Evolutionary conservation across 2,113 vertebrate genomes (phyloP).

Genomic region (Psilopogon haemacephalus): DNA sequence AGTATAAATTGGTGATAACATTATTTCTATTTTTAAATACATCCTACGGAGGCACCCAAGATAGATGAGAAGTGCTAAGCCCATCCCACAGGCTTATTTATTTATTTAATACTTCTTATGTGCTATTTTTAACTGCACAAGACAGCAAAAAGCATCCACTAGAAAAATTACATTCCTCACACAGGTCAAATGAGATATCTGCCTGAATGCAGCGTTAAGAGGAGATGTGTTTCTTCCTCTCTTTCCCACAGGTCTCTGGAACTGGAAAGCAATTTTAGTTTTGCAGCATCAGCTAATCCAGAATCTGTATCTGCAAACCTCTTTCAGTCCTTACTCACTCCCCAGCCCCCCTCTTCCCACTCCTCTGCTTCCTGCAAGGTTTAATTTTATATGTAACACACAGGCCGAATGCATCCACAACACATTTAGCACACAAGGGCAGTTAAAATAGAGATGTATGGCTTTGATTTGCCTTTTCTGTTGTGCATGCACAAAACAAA

Average conservation of each 20-base stretch:
- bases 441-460: not conserved
- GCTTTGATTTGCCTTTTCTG: not conserved
- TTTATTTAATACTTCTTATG: conserved; percentile 53
- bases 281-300: not conserved
- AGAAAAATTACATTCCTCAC: conserved; percentile 10
- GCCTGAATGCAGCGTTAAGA: not conserved
- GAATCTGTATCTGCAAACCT: not conserved
- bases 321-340: not conserved
- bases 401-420: fast-evolving
- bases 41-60: conserved; percentile 61
- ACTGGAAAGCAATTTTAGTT: conserved; percentile 14
- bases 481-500: not conserved
- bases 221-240: not conserved
- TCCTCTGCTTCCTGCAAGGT: not conserved
- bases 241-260: not conserved
- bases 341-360: not conserved
- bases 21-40: conserved; percentile 65
- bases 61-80: conserved; percentile 65
- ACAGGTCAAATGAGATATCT: not conserved
- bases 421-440: not conserved
- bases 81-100: conserved; percentile 60
- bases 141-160: conserved; percentile 47
- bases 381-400: not conserved
- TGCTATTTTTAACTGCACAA: conserved; percentile 49
- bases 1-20: conserved; percentile 17